These are phyloP conservation scores for Philereme vetulata DNA, from an alignment of 2,888 invertebrate species.

Conservation along the genomic window DNA sequence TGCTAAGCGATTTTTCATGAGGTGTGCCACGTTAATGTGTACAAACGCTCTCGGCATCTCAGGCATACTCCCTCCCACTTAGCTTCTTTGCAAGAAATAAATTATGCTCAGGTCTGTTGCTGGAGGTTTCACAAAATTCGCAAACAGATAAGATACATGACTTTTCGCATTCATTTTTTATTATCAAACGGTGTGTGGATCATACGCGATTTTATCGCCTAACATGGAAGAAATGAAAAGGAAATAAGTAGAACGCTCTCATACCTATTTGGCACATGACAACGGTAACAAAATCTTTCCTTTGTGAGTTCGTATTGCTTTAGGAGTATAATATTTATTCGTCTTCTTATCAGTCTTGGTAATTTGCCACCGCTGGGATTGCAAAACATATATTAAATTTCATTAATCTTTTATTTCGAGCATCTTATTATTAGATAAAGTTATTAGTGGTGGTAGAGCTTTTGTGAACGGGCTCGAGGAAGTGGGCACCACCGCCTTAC, in stretches of 20 bases:
- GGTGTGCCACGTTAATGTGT: slow-evolving; percentile 78
- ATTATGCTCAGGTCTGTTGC: slow-evolving; percentile 70
- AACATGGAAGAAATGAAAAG: slow-evolving; percentile 30
- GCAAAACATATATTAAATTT: background rate
- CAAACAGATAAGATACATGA: slow-evolving; percentile 60
- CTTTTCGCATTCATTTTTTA: slow-evolving; percentile 36
- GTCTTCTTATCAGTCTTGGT: slow-evolving; percentile 6
- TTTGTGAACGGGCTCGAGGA: no score
- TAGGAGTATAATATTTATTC: slow-evolving; percentile 18
- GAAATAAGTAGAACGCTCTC: slow-evolving; percentile 25
- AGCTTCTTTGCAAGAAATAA: slow-evolving; percentile 78
- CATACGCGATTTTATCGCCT: slow-evolving; percentile 34
- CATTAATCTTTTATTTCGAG: no score
- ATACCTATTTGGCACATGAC: slow-evolving; percentile 16
- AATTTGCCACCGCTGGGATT: slow-evolving; percentile 1
- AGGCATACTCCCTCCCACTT: slow-evolving; percentile 60
- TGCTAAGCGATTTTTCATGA: slow-evolving; percentile 83
- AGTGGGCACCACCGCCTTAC: no score
- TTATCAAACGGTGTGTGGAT: slow-evolving; percentile 36
- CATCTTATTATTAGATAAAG: no score
- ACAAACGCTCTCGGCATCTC: slow-evolving; percentile 75
- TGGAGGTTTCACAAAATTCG: slow-evolving; percentile 59
- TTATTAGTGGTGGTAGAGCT: no score
- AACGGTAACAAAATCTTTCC: slow-evolving; percentile 18
- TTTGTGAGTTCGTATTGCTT: slow-evolving; percentile 16